A percentile compares a stretch with the other conserved stretches of the same genome.
Evolutionary conservation across 2,888 invertebrate genomes (phyloP).

Genomic region (Epistrophe grossulariae): DNA sequence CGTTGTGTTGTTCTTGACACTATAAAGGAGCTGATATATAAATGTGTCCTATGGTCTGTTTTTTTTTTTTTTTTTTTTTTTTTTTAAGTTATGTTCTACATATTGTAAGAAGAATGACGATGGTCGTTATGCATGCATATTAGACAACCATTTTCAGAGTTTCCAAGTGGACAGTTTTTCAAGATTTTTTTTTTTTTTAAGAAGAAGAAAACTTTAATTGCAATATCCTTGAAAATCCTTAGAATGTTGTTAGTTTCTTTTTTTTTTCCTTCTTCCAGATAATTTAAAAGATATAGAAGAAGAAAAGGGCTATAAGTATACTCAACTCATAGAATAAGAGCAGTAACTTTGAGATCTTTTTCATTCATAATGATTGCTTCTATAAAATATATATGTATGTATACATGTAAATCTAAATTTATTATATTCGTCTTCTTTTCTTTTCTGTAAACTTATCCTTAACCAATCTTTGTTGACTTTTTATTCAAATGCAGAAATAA

Average conservation of each 20-base stretch:
- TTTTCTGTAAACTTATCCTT: not conserved
- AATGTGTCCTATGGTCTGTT: conserved; percentile 27
- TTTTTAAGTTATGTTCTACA: conserved; percentile 18
- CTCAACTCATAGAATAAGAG: not conserved
- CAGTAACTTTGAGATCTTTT: not conserved
- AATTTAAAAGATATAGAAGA: not conserved
- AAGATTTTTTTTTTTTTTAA: not conserved
- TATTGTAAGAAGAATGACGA: conserved; percentile 17
- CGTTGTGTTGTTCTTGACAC: conserved; percentile 18
- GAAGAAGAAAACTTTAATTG: conserved; percentile 21
- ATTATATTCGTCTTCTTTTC: not conserved
- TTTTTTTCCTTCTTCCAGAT: not conserved
- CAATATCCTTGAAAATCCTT: conserved; percentile 31
- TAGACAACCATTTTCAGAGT: conserved; percentile 34
- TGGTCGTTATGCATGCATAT: conserved; percentile 47
- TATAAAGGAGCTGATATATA: conserved; percentile 31
- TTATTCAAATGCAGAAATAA: not conserved
- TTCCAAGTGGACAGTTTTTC: conserved; percentile 42
- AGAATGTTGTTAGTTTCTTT: conserved; percentile 3
- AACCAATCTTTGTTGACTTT: not conserved
- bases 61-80: conserved; percentile 40
- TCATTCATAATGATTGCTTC: conserved; percentile 11
- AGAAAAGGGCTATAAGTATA: not conserved
- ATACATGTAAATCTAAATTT: not conserved
- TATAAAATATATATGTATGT: too few species aligned